These are phyloP conservation scores for Macrotis lagotis DNA, from an alignment of 2,113 vertebrate genomes.

Conservation along the genomic window DNA sequence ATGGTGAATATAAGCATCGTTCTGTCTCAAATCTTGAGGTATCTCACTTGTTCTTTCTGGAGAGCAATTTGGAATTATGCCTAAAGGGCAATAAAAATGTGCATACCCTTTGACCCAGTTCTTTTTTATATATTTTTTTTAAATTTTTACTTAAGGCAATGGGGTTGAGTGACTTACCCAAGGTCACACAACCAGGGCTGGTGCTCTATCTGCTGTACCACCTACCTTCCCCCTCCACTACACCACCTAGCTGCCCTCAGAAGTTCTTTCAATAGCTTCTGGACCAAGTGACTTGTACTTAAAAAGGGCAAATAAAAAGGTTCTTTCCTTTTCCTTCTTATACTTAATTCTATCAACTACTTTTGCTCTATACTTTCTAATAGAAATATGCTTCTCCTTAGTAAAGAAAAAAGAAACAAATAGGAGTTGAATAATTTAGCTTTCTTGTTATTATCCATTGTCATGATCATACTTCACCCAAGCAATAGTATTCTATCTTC, in stretches of 20 bases:
- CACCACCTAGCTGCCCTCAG: no score
- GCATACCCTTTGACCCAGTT: no score
- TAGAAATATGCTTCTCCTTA: background rate
- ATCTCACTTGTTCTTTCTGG: background rate
- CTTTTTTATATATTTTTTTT: no score
- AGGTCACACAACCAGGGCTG: no score
- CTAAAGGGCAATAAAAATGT: no score
- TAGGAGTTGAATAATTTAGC: background rate
- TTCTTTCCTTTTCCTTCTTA: background rate
- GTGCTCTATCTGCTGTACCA: no score
- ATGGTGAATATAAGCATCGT: background rate
- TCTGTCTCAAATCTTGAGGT: background rate
- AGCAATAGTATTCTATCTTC: background rate
- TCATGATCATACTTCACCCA: background rate
- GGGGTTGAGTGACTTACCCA: no score
- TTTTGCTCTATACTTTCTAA: background rate
- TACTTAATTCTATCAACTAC: background rate
- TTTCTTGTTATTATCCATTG: background rate
- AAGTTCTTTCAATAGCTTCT: background rate
- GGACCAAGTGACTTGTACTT: background rate
- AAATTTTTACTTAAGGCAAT: no score
- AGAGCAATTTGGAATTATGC: background rate
- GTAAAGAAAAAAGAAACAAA: background rate
- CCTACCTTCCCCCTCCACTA: no score
- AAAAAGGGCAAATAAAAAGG: background rate